Percentiles rank a stretch among this genome's conserved stretches.
These are phyloP conservation scores for Drymonia ruficornis DNA, from an alignment of 2,888 invertebrate genomes.

Conservation along the genomic window DNA sequence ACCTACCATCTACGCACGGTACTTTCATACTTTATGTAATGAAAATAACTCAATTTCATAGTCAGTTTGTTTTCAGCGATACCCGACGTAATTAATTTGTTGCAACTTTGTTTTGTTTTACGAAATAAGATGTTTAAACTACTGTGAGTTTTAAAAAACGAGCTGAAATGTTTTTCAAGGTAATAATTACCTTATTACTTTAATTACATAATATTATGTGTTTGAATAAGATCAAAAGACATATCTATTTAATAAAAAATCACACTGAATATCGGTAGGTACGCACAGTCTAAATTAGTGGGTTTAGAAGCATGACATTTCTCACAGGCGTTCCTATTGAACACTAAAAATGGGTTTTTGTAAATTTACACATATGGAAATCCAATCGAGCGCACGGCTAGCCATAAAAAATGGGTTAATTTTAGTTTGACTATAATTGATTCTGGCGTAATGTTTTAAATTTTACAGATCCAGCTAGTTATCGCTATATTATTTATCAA, in stretches of 20 bases:
- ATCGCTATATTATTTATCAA: neutral
- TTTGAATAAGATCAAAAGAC: neutral
- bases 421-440: too few species aligned
- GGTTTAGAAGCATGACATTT: too few species aligned
- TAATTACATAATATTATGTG: neutral
- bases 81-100: neutral
- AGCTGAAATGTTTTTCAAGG: neutral
- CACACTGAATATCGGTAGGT: too few species aligned
- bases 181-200: neutral
- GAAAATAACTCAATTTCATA: constrained; percentile 34
- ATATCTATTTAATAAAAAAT: too few species aligned
- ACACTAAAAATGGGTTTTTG: too few species aligned
- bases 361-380: too few species aligned
- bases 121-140: neutral
- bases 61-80: constrained; percentile 20
- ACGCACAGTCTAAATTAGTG: too few species aligned
- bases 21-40: constrained; percentile 6
- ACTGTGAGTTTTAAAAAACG: neutral
- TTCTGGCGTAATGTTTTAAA: too few species aligned
- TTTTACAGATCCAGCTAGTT: neutral
- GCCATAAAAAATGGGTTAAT: too few species aligned
- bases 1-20: too few species aligned
- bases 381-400: too few species aligned
- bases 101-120: neutral
- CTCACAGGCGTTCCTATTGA: too few species aligned